These are phyloP conservation scores for Podabrus alpinus DNA, from an alignment of 2,888 invertebrate species.

Conservation along the genomic window DNA sequence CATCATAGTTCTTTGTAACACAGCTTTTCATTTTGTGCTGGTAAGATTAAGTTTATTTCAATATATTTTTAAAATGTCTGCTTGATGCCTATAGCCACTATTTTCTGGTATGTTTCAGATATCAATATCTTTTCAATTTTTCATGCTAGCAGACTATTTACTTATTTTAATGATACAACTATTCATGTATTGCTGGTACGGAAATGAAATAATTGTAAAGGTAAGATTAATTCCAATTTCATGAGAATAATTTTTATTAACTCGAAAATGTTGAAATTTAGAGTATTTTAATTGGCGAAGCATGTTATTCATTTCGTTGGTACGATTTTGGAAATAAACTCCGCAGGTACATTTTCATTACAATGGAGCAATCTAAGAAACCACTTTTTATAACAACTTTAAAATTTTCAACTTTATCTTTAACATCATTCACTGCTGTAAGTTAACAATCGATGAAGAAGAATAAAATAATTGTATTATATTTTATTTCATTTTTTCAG, in stretches of 20 bases:
- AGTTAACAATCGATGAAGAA: not conserved
- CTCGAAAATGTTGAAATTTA: not conserved
- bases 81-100: no score
- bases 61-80: no score
- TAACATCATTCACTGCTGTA: constrained; percentile 18
- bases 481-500: not conserved
- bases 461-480: not conserved
- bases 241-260: no score
- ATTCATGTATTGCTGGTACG: constrained; percentile 32
- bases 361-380: constrained; percentile 34
- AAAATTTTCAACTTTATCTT: constrained; percentile 18
- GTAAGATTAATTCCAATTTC: not conserved
- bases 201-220: constrained; percentile 32
- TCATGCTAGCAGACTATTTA: constrained; percentile 17
- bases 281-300: constrained; percentile 27
- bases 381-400: constrained; percentile 19
- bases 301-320: constrained; percentile 30
- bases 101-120: not conserved
- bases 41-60: no score
- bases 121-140: constrained; percentile 12
- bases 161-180: constrained; percentile 18
- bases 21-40: constrained; percentile 20
- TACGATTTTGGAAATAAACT: constrained; percentile 15
- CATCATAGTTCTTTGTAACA: constrained; percentile 24
- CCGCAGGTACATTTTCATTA: constrained; percentile 23